Conservation (phyloP, 2,797 vertebrate genomes). For the Sparidentex hasta region DNA sequence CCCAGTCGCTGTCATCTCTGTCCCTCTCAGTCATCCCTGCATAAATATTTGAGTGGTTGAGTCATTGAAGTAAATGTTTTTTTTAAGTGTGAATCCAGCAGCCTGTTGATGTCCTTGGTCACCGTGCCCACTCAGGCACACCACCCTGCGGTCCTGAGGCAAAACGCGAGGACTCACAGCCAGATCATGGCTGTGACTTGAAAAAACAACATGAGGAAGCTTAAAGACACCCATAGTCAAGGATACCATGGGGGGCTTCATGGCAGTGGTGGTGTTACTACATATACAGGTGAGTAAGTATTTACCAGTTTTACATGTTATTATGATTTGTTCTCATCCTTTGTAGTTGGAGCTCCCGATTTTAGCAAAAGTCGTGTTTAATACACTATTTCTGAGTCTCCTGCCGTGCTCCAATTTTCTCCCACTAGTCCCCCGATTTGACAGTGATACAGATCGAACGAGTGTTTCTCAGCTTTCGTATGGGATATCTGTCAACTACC, state of each 20-base stretch:
- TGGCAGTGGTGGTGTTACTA: not conserved
- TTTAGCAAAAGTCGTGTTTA: too few species aligned
- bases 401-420: too few species aligned
- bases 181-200: constrained; percentile 17
- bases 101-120: constrained; percentile 34
- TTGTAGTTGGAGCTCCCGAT: too few species aligned
- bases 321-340: too few species aligned
- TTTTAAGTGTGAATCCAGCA: constrained; percentile 40
- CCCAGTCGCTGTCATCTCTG: not conserved
- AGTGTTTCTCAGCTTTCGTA: too few species aligned
- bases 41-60: constrained; percentile 50
- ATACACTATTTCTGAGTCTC: too few species aligned
- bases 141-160: not conserved
- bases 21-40: constrained; percentile 14
- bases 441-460: too few species aligned
- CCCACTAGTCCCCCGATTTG: too few species aligned
- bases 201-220: constrained; percentile 15
- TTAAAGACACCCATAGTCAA: constrained; percentile 9
- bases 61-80: constrained; percentile 40
- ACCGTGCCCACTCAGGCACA: constrained; percentile 8
- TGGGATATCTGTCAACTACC: too few species aligned
- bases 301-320: too few species aligned
- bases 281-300: not conserved
- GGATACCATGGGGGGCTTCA: not conserved
- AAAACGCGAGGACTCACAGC: constrained; percentile 18